phyloP scores from a whole-genome alignment of 2,797 vertebrate genomes.

The Halcyon leucocephala region DNA sequence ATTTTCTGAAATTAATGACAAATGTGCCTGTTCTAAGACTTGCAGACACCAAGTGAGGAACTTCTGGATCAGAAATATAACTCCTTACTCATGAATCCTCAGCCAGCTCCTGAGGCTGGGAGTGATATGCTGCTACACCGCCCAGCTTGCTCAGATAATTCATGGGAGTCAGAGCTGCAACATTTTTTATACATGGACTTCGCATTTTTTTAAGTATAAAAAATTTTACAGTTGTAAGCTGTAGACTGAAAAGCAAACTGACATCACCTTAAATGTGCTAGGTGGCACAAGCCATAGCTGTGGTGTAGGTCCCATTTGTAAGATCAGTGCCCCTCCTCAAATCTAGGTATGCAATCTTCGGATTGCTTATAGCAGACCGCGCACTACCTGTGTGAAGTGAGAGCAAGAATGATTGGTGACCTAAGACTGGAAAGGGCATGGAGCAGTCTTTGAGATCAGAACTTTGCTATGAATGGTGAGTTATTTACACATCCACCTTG shows the following conservation, averaged over 20 bases:
- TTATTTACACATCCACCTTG: background rate
- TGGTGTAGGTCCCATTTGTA: background rate
- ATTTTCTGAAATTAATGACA: background rate
- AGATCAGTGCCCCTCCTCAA: background rate
- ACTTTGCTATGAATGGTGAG: background rate
- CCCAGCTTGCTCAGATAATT: background rate
- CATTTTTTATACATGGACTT: background rate
- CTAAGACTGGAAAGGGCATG: background rate
- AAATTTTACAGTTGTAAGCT: background rate
- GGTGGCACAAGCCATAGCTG: background rate
- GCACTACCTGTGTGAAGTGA: background rate
- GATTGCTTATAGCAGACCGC: background rate
- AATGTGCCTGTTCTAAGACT: background rate
- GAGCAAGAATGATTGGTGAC: background rate
- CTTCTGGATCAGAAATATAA: background rate
- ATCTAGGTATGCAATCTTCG: background rate
- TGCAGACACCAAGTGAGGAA: background rate
- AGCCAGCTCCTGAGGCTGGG: background rate
- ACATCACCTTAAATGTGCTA: background rate
- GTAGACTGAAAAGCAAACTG: background rate
- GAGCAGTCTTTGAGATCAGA: background rate
- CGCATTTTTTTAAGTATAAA: background rate
- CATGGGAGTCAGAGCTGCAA: background rate
- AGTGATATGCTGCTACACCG: accelerated
- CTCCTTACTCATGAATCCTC: background rate